phyloP scores from a whole-genome alignment of 2,113 vertebrate species.

The Hypocryptadius cinnamomeus region DNA sequence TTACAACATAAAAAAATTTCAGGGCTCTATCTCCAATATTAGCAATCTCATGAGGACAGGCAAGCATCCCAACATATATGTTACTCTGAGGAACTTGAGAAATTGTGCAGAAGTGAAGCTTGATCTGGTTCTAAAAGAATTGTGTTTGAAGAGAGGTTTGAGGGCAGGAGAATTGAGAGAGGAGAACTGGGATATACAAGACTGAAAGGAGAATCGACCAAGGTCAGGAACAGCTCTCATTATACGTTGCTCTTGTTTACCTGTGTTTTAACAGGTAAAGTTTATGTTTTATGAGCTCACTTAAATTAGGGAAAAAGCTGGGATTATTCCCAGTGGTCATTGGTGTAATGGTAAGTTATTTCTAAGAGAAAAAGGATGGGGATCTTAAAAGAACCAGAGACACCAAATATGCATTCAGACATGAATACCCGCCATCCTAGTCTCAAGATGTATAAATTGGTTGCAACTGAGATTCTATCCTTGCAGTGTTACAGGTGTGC shows the following conservation, averaged over 20 bases:
- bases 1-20: background rate
- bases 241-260: background rate
- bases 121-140: background rate
- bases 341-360: background rate
- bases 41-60: background rate
- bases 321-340: background rate
- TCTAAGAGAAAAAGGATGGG: background rate
- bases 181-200: background rate
- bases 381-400: background rate
- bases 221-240: background rate
- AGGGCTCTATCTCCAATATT: background rate
- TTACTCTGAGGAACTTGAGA: background rate
- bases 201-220: background rate
- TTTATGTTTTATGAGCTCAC: background rate
- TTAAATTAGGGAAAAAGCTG: background rate
- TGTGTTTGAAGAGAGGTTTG: background rate
- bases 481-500: background rate
- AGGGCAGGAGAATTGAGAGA: background rate
- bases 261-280: background rate
- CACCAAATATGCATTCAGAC: background rate
- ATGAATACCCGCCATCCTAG: background rate
- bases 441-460: background rate
- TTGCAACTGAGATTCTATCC: fast-evolving
- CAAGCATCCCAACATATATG: background rate
- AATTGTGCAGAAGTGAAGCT: background rate